Percentiles rank a stretch among this genome's conserved stretches.
Evolutionary conservation across 92 coral and sea anemone genomes (phyloP).

Genomic region (Heliopora coerulea): DNA sequence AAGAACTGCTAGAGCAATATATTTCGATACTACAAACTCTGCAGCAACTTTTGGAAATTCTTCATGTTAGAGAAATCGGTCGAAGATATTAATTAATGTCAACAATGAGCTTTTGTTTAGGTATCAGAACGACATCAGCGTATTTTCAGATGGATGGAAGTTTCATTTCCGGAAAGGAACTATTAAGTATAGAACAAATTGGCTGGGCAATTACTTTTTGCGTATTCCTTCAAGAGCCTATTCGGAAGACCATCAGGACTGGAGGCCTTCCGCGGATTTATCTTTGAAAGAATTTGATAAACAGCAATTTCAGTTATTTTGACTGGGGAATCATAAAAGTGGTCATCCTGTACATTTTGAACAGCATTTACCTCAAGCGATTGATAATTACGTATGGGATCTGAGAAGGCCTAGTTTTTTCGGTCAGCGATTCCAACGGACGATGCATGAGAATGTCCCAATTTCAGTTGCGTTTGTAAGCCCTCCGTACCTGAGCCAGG

Average conservation of each 20-base stretch:
- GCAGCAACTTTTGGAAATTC: neutral
- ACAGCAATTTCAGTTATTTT: conserved; percentile 13
- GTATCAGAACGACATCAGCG: neutral
- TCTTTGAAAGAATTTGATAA: neutral
- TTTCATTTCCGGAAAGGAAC: conserved; percentile 3
- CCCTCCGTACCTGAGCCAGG: neutral
- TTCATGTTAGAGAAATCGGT: neutral
- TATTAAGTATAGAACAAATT: neutral
- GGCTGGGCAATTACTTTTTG: neutral
- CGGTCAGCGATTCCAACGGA: neutral
- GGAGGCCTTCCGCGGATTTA: conserved; percentile 14
- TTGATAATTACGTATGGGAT: neutral
- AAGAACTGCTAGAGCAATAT: conserved; percentile 3
- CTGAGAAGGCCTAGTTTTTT: conserved; percentile 9
- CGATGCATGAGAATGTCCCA: no score
- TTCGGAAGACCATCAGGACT: conserved; percentile 17
- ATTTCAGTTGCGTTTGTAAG: neutral
- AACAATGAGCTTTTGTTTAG: neutral
- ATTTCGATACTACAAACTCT: conserved; percentile 2
- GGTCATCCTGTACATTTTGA: neutral
- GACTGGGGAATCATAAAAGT: neutral
- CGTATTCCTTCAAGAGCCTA: neutral
- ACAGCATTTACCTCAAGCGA: neutral
- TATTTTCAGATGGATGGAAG: neutral
- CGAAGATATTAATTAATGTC: neutral